Conservation (phyloP, 2,888 invertebrate genomes). For the Pterostichus niger region DNA sequence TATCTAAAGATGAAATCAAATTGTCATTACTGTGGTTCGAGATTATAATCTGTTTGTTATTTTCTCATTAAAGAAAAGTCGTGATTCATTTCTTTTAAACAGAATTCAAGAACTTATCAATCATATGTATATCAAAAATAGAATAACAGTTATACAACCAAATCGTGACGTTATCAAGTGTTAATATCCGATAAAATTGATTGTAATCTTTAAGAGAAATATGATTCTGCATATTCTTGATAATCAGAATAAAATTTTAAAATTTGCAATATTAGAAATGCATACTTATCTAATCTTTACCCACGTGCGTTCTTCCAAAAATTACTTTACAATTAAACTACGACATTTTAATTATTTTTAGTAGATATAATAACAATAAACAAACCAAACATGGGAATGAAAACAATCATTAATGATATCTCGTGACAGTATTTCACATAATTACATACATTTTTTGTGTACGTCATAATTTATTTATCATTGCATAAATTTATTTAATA, state of each 20-base stretch:
- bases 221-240: too few relatives aligned
- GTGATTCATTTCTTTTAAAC: not conserved
- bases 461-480: conserved; percentile 14
- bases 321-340: too few relatives aligned
- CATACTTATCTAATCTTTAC: too few relatives aligned
- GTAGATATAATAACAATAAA: not conserved
- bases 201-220: too few relatives aligned
- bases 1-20: not conserved
- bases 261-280: too few relatives aligned
- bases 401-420: conserved; percentile 1
- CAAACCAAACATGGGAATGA: not conserved
- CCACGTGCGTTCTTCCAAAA: too few relatives aligned
- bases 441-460: conserved; percentile 14
- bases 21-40: not conserved
- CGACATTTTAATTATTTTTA: not conserved
- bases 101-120: not conserved
- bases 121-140: not conserved
- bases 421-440: conserved; percentile 22
- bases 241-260: too few relatives aligned
- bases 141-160: not conserved
- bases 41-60: not conserved
- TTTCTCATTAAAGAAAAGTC: not conserved
- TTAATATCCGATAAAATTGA: too few relatives aligned
- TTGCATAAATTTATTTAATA: conserved; percentile 32
- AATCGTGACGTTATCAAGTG: not conserved